Percentiles rank a stretch among this genome's conserved stretches.
These are phyloP conservation scores for Numenius arquata DNA, from an alignment of 2,113 vertebrate species.

Conservation along the genomic window DNA sequence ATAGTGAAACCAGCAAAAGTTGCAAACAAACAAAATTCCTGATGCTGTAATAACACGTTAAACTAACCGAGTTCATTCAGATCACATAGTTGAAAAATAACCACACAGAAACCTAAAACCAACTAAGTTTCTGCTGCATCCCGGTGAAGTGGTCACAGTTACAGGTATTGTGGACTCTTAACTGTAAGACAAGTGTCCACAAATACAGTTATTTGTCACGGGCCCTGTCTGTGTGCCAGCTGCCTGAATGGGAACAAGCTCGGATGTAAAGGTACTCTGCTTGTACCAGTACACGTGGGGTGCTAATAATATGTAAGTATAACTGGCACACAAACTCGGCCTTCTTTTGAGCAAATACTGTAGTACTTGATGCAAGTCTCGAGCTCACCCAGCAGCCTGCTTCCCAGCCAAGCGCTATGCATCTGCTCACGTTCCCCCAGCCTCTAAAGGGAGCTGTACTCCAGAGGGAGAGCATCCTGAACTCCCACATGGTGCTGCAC, in stretches of 20 bases:
- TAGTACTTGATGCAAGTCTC: neutral
- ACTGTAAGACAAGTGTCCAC: neutral
- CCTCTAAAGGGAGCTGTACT: neutral
- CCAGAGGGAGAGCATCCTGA: neutral
- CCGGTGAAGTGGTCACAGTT: neutral
- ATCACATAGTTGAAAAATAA: neutral
- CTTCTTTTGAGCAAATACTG: neutral
- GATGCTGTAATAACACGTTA: neutral
- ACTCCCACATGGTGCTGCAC: fast-evolving
- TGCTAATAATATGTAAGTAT: fast-evolving
- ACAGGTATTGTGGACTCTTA: neutral
- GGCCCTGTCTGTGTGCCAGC: no score
- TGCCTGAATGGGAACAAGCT: neutral
- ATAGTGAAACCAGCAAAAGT: neutral
- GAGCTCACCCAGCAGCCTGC: neutral
- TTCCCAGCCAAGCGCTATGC: neutral
- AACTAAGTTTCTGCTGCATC: neutral
- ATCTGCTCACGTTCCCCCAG: neutral
- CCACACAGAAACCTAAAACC: neutral
- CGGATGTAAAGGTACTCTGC: fast-evolving
- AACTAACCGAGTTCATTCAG: neutral
- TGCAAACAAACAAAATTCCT: neutral
- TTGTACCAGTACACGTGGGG: fast-evolving
- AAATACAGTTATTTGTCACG: no score
- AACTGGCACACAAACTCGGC: neutral